Conservation (phyloP, 2,797 vertebrate genomes). For the Poecilia wingei region DNA sequence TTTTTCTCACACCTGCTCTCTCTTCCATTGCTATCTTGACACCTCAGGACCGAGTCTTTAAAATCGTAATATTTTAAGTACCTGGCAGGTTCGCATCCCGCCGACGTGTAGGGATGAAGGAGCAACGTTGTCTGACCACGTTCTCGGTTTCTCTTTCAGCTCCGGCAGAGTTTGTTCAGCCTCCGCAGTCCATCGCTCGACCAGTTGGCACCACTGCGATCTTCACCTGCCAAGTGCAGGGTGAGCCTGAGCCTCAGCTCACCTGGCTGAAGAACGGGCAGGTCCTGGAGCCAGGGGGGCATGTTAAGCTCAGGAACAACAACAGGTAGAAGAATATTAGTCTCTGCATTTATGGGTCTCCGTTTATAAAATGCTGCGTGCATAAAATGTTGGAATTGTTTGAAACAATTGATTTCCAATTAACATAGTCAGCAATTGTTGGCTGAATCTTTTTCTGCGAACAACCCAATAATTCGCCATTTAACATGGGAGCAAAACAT, state of each 20-base stretch:
- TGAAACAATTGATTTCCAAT: background rate
- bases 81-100: background rate
- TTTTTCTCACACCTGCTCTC: slow-evolving; percentile 2
- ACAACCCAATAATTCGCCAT: background rate
- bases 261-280: slow-evolving; percentile 98
- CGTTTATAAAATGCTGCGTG: background rate
- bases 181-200: slow-evolving; percentile 94
- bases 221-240: slow-evolving; percentile 95
- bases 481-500: background rate
- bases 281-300: slow-evolving; percentile 90
- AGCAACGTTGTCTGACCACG: background rate
- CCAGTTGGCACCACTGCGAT: slow-evolving; percentile 94
- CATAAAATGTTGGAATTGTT: background rate
- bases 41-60: background rate
- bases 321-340: slow-evolving; percentile 85
- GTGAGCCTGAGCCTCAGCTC: slow-evolving; percentile 92
- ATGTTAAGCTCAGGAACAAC: slow-evolving; percentile 95
- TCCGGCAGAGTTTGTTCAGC: slow-evolving; percentile 94
- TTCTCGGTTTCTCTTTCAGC: slow-evolving; percentile 75
- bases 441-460: background rate
- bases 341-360: background rate
- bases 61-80: background rate
- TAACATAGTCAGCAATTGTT: background rate
- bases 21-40: slow-evolving; percentile 3
- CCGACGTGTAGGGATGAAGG: background rate